A percentile compares a stretch with the other conserved stretches of the same genome.
Evolutionary conservation across 2,888 invertebrate genomes (phyloP).

Genomic region (Halocaridina rubra): DNA sequence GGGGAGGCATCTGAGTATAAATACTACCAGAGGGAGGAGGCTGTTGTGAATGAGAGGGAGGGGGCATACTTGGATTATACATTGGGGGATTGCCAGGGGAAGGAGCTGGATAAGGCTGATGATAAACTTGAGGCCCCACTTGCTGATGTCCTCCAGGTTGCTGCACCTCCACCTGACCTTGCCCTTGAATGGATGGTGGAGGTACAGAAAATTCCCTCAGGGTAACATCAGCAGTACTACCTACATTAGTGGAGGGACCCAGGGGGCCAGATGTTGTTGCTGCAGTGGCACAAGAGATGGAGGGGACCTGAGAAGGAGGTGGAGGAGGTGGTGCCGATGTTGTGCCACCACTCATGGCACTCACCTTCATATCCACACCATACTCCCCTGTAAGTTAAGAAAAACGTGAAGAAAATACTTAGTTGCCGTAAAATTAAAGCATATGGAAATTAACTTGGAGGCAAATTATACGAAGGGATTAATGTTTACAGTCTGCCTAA

Average conservation of each 20-base stretch:
- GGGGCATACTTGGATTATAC: constrained; percentile 48
- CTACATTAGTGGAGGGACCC: not conserved
- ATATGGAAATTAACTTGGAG: constrained; percentile 4
- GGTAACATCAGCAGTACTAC: not conserved
- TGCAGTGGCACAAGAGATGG: constrained; percentile 31
- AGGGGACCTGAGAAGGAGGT: constrained; percentile 13
- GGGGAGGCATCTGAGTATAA: constrained; percentile 42
- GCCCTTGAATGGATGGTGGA: constrained; percentile 19
- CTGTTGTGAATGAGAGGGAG: constrained; percentile 33
- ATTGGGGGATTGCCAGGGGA: constrained; percentile 47
- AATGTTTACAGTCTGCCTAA: too few relatives aligned
- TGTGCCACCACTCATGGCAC: constrained; percentile 18
- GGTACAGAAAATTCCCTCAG: constrained; percentile 22
- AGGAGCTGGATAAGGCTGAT: constrained; percentile 34
- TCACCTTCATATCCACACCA: constrained; percentile 40
- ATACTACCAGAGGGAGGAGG: constrained; percentile 28
- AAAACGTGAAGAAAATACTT: not conserved
- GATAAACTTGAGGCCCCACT: constrained; percentile 26
- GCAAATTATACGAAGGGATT: too few relatives aligned
- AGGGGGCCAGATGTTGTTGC: constrained; percentile 19
- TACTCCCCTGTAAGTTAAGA: constrained; percentile 39
- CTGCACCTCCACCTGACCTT: constrained; percentile 17
- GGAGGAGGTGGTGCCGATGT: constrained; percentile 14
- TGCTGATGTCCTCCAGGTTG: constrained; percentile 26
- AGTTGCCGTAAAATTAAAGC: not conserved